Base-by-base conservation (phyloP, 2,888 invertebrate species). In the Axea sp. region DNA sequence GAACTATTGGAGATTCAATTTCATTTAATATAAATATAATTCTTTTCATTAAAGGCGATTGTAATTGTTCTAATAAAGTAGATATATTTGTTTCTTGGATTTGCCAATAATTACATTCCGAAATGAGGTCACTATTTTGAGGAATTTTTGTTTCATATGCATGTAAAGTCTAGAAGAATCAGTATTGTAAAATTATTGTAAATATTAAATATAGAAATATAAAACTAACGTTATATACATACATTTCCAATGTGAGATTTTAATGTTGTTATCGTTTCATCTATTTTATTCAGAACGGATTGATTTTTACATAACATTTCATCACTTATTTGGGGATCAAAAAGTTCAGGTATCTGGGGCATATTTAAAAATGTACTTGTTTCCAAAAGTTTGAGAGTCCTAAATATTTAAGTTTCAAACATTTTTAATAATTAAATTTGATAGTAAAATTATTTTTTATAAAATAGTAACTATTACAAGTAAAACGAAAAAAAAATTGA, bases 41-140 rank as follows among this genome's bases (percentile, higher is more conserved):
- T 80, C 90, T 89, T 37, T 90, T 88, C 0, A 94, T 91, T 76
- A 90, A 90, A 0, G 92, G 92, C 30, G 93, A 92, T 82, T 94
- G 94, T 26, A 97, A 88, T 83, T 97, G 96, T 79, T 97, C 96
- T 11, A 93, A 91, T 0, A 96, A 88, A 22, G 93, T 89, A 64
- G 95, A 94, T 11, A 96, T 89, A 51, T 93, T 93, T 0, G 93
- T 91, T 83, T 96, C 94, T 73, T 94, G 90, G 80, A 94, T 93
- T 47, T 94, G 91, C 97, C 97, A 97, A 81, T 94, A 94, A 67
- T 93, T 92, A 82, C 94, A 94, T 84, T 96, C 96, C 0, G 95
- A 93, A 57, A 96, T 90, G 0, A 96, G 96, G 0, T 95, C 94
- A 64, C 92, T 91, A 0, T 93, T 94, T 35, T 91, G 90, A 0